phyloP scores from a whole-genome alignment of 2,113 vertebrate species.

The Pachycephala philippinensis region DNA sequence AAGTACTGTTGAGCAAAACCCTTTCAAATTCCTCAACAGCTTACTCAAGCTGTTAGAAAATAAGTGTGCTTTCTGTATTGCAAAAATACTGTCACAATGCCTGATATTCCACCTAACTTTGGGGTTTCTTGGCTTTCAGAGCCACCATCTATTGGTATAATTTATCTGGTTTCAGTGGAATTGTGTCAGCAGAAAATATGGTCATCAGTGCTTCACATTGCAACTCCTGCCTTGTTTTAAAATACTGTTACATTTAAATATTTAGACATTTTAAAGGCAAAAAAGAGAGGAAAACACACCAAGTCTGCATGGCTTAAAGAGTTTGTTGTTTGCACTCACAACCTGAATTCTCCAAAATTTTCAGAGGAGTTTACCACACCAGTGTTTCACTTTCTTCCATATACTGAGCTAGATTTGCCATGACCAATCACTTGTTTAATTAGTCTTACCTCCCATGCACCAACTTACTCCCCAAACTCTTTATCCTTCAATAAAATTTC shows the following conservation, averaged over 20 bases:
- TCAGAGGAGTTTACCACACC: background rate
- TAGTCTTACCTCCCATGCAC: background rate
- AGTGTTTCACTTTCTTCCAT: background rate
- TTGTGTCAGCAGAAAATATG: background rate
- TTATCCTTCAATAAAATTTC: background rate
- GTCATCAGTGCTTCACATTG: background rate
- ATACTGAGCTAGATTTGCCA: background rate
- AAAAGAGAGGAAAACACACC: background rate
- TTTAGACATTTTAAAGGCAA: background rate
- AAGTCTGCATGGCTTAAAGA: background rate
- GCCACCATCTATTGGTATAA: background rate
- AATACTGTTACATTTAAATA: background rate
- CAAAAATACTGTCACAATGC: background rate
- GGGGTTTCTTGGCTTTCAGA: constrained; percentile 24
- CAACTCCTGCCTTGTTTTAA: background rate
- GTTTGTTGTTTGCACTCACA: background rate
- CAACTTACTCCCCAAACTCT: background rate
- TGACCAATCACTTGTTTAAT: background rate
- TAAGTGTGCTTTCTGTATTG: background rate
- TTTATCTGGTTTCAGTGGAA: background rate
- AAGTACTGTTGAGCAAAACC: background rate
- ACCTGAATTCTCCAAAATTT: background rate
- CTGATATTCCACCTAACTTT: background rate
- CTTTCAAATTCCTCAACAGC: constrained; percentile 35
- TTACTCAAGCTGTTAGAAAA: background rate